Conservation (phyloP, 2,888 invertebrate species). For the Hartigia nigra region DNA sequence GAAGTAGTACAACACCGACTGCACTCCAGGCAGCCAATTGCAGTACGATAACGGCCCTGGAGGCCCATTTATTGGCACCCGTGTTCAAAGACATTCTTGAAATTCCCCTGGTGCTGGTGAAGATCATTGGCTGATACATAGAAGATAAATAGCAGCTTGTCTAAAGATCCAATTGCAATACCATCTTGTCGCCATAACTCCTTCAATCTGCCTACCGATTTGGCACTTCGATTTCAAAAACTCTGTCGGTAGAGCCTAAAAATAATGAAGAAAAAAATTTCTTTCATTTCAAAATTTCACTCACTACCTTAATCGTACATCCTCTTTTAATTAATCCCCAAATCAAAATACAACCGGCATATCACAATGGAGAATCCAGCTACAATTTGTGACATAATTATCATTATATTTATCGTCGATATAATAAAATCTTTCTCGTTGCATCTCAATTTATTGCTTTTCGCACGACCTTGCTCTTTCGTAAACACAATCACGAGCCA, state of each 20-base stretch:
- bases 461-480: not conserved
- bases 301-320: not conserved
- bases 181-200: not conserved
- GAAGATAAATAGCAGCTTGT: conserved; percentile 5
- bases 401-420: not conserved
- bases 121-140: conserved; percentile 30
- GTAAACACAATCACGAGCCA: not conserved
- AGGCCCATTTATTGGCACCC: conserved; percentile 51
- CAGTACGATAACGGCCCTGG: conserved; percentile 49
- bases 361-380: not conserved
- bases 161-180: not conserved
- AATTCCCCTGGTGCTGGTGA: conserved; percentile 17
- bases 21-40: conserved; percentile 53
- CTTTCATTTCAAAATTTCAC: not conserved
- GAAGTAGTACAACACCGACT: conserved; percentile 51
- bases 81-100: conserved; percentile 43
- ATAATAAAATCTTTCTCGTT: not conserved
- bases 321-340: not conserved
- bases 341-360: not conserved
- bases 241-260: not conserved
- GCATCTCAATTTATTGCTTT: not conserved
- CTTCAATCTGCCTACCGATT: not conserved
- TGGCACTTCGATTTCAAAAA: not conserved
- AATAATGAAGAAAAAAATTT: not conserved
- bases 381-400: not conserved